Base-by-base conservation (phyloP, 2,797 vertebrate species). In the Uromys caudimaculatus region DNA sequence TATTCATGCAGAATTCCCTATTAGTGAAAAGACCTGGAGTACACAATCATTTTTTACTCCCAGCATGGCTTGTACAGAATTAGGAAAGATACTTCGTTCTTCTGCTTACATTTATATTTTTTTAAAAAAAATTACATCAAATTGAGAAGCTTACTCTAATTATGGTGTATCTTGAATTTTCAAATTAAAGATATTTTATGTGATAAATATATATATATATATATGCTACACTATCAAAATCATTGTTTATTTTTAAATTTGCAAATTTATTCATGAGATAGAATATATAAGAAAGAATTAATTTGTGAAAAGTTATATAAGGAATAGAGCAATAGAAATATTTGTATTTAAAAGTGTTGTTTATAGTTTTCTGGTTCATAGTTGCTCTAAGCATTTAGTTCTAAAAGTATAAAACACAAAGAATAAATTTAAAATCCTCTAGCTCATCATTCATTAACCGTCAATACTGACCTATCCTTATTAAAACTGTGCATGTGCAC, bases 251-350 rank as follows among this genome's bases (percentile, higher is more conserved):
- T 95, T 89, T 78, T 88, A 41, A 93, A 93, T 60, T 58, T 92
- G 7, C 19, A 52, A 38, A 58, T 88, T 95, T n/a, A 95, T 83
- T 95, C 83, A 50, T 78, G 67, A 89, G 2, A 89, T 77, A 52
- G 64, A 91, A 64, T 47, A 1, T 77, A 32, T 2, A 77, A 35
- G 17, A 41, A 82, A 79, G 14, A 77, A 81, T 29, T 77, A 89
- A 82, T 38, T 77, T 62, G 50, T 44, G 35, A 32, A 89, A 79
- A 82, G 19, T 52, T 35, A 14, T 11, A 19, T 32, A 35, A 50
- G 6, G 7, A 35, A 52, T 52, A 32, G 32, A 29, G 2, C 24
- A 93, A 58, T n/a, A 32, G 1, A 32, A 52, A n/a, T 7, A 81
- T 3, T 17, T 67, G 90, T 50, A 41, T 67, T 83, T 89, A 83